Evolutionary conservation across 2,888 invertebrate species (phyloP).

Genomic region (Hymenopus coronatus): DNA sequence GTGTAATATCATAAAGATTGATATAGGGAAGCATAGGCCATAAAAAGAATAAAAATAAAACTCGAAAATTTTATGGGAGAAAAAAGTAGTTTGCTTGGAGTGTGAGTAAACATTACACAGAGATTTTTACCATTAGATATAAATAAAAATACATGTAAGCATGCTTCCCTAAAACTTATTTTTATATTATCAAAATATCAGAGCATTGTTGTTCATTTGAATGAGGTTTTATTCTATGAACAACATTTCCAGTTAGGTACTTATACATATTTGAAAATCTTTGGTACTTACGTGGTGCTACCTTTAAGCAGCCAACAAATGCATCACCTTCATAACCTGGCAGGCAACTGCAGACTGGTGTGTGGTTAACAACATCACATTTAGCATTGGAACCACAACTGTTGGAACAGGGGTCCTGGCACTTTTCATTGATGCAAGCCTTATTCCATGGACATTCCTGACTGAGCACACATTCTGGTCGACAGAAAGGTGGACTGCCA

Average conservation of each 20-base stretch:
- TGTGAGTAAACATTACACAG: no score
- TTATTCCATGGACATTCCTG: slow-evolving; percentile 75
- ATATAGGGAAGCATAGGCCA: no score
- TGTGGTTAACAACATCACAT: slow-evolving; percentile 75
- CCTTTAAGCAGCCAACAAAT: slow-evolving; percentile 71
- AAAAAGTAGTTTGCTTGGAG: no score
- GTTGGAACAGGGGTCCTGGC: slow-evolving; percentile 73
- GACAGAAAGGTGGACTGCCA: slow-evolving; percentile 76
- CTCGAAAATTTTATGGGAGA: no score
- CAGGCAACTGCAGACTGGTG: slow-evolving; percentile 76
- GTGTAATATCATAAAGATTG: no score
- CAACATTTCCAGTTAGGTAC: not conserved
- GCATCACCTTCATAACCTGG: slow-evolving; percentile 79
- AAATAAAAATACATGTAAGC: no score
- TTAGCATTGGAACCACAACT: slow-evolving; percentile 77
- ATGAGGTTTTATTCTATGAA: not conserved
- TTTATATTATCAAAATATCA: no score
- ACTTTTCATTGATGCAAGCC: slow-evolving; percentile 80
- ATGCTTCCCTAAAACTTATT: no score
- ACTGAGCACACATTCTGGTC: slow-evolving; percentile 79
- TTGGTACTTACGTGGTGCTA: slow-evolving; percentile 47
- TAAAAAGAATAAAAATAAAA: no score
- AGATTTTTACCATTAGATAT: no score
- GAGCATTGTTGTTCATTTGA: not conserved
- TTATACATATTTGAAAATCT: not conserved